Evolutionary conservation across 2,888 invertebrate genomes (phyloP), one percentile per base, ranked within the genome.

Genomic region (Phania funesta): DNA sequence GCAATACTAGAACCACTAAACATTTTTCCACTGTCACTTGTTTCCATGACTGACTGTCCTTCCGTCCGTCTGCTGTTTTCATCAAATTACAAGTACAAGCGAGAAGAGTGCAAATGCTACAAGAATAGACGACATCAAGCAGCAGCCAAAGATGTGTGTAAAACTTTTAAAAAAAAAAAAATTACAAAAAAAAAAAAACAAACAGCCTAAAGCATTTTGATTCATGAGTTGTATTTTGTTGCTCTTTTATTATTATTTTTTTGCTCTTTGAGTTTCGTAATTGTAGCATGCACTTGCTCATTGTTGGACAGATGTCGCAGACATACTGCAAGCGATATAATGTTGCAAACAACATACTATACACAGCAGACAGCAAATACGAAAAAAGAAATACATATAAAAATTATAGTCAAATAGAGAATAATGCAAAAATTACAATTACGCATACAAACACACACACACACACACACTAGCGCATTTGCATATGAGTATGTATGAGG

Each of bases 201-300:
- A 77, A 68, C 52, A 73, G 77, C 81, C 77, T 50, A 68, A 77
- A 81, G 77, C 73, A 60, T 67, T 76, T 73, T 81, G 73, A 77
- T 73, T 77, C 76, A 81, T 77, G 77, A 77, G 56, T 62, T 64
- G 64, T 44, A 68, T 73, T 48, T 73, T 73, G 62, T 77, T 77
- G 81, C 67, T 77, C 73, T 73, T 81, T 80, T 80, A 26, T 67
- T 52, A 38, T 38, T n/a, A 50, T 24, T 26, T 50, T 60, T 16
- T 60, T 60, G 16, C 18, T 41, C 8, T 44, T 35, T 35, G 26
- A 5, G 20, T 13, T 41, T 44, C 48, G 62, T 64, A 62, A 44
- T 73, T 81, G 70, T 54, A 62, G 54, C 60, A 62, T 77, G 62
- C 81, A 81, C 73, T 77, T 77, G 81, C 71, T 76, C 44, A 58